Base-by-base conservation (phyloP, 2,113 vertebrate genomes). In the Phrynosoma blainvillii region DNA sequence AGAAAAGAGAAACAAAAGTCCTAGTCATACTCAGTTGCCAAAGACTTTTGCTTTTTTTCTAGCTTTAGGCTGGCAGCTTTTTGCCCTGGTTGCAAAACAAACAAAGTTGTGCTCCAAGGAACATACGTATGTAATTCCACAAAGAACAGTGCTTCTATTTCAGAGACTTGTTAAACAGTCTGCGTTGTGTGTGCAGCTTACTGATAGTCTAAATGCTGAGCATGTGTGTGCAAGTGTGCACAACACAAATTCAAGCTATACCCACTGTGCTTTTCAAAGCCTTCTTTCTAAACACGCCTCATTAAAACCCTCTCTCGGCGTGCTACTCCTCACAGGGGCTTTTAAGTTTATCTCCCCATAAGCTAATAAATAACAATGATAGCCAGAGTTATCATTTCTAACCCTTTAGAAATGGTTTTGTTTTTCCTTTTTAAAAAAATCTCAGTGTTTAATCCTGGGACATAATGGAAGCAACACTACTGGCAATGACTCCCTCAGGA, bases 151-250 rank as follows among this genome's bases (percentile, higher is more conserved):
- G 0, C 0, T 21, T 70, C 40, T 62, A n/a, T 12, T 30, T 7
- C 1, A 0, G 70, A 3, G 30, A 68, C 87, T 88, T 68, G 71
- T 0, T 76, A 0, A 1, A 1, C 0, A 7, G 9, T 36, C n/a
- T 75, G 40, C 36, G 80, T 68, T 89, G 42, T 66, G 36, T n/a
- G 68, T 54, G 42, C 56, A 75, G 40, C 77, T 16, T 1, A 0
- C 75, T 91, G 66, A 4, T 47, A 12, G 79, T 77, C 78, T 1
- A 36, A 52, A 87, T n/a, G 25, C 77, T 0, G 0, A 6, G 54
- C 62, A 47, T 14, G 27, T 66, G 8, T 73, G 16, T 27, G 10
- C 0, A 11, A 23, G 27, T 75, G 79, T 32, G 40, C 40, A 76
- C 20, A 1, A 62, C 27, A n/a, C 54, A 82, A 16, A 18, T 5